A percentile compares a stretch with the other conserved stretches of the same genome.
Conservation (phyloP, 2,888 invertebrate genomes). For the Seladonia tumulorum region DNA sequence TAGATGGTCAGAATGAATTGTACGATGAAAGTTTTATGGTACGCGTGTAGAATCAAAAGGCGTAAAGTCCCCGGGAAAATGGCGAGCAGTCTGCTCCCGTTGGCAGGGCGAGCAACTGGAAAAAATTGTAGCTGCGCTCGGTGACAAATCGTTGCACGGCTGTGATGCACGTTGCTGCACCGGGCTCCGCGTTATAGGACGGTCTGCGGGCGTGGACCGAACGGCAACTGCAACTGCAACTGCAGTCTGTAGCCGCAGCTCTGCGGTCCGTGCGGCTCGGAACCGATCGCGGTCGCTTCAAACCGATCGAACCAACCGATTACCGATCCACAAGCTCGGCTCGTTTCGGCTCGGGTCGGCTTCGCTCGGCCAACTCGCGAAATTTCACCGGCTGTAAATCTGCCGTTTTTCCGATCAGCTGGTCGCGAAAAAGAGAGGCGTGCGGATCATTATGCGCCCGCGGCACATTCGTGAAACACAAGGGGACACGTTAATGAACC, state of each 20-base stretch:
- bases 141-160: conserved; percentile 39
- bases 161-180: conserved; percentile 21
- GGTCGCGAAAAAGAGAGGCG: background rate
- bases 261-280: conserved; percentile 48
- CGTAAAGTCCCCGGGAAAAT: background rate
- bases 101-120: conserved; percentile 27
- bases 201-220: conserved; percentile 22
- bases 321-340: background rate
- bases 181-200: conserved; percentile 16
- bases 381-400: background rate
- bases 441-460: background rate
- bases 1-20: background rate
- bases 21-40: background rate
- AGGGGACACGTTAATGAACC: conserved; percentile 4
- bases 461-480: background rate
- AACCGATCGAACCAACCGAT: conserved; percentile 38
- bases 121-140: conserved; percentile 27
- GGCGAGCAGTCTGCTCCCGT: background rate
- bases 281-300: conserved; percentile 27
- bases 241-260: conserved; percentile 41
- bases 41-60: background rate
- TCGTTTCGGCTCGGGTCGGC: background rate
- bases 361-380: background rate
- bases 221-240: conserved; percentile 16
- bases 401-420: background rate